Percentiles rank a stretch among this genome's conserved stretches.
Conservation (phyloP, 2,797 vertebrate genomes). For the Xyrichtys novacula region DNA sequence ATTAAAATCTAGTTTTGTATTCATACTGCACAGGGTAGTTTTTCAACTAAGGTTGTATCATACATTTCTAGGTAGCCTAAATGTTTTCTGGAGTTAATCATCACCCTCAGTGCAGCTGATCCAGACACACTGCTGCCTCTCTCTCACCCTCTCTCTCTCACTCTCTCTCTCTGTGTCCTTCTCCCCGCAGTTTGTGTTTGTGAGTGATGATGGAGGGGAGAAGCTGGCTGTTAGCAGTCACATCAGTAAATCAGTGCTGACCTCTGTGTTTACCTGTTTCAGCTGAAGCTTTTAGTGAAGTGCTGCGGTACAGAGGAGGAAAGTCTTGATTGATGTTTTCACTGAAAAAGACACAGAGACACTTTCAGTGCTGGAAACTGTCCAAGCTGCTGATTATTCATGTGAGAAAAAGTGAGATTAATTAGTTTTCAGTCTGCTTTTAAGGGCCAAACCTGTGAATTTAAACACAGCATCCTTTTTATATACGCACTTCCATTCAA, state of each 20-base stretch:
- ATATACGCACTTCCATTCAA: no score
- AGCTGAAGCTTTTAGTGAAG: conserved; percentile 48
- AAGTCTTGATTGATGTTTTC: conserved; percentile 39
- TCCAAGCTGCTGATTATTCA: conserved; percentile 26
- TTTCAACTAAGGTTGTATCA: no score
- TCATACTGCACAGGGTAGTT: no score
- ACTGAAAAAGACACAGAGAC: conserved; percentile 22
- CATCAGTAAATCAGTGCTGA: conserved; percentile 49
- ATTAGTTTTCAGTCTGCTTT: neutral
- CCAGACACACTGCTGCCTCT: no score
- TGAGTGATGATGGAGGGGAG: conserved; percentile 16
- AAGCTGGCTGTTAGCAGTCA: conserved; percentile 35
- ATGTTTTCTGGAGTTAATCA: no score
- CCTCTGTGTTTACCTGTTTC: conserved; percentile 50
- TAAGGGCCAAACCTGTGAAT: neutral
- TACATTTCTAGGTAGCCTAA: no score
- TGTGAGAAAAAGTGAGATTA: conserved; percentile 14
- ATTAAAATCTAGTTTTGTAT: no score
- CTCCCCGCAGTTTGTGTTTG: conserved; percentile 2
- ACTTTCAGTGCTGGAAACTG: conserved; percentile 6
- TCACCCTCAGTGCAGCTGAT: no score
- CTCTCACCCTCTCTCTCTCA: no score
- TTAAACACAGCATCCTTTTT: neutral
- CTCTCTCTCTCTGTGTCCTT: neutral
- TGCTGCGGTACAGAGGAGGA: conserved; percentile 26